Evolutionary conservation across 2,888 invertebrate genomes (phyloP).

Genomic region (Drosophila vallismaia): DNA sequence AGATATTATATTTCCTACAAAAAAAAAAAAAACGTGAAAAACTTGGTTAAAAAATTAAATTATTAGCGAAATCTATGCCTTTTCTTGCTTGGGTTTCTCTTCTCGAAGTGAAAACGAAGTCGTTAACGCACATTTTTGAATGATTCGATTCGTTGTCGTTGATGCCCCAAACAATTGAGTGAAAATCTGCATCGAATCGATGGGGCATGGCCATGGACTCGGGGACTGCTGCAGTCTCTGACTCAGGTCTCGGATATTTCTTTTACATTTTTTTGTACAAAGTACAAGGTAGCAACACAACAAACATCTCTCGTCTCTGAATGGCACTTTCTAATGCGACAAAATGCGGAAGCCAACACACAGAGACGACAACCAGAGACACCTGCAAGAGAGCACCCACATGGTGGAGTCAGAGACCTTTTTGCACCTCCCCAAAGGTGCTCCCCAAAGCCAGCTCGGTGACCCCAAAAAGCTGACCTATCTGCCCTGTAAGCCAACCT

Average conservation of each 20-base stretch:
- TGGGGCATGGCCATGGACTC: neutral
- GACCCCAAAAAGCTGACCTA: slow-evolving; percentile 18
- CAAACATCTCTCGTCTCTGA: neutral
- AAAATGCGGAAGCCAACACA: slow-evolving; percentile 37
- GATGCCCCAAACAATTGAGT: slow-evolving; percentile 57
- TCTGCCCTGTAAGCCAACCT: too few relatives aligned
- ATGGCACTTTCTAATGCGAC: slow-evolving; percentile 65
- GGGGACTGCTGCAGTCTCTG: slow-evolving; percentile 9
- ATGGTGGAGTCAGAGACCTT: slow-evolving; percentile 30
- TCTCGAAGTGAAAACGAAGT: slow-evolving; percentile 62
- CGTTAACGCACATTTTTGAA: slow-evolving; percentile 41
- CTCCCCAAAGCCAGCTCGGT: slow-evolving; percentile 14
- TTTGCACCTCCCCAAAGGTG: neutral
- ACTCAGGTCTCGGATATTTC: slow-evolving; percentile 7
- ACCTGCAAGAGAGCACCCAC: slow-evolving; percentile 40
- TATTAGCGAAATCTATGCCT: neutral
- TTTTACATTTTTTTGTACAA: slow-evolving; percentile 1
- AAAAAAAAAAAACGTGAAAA: neutral
- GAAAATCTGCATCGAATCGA: slow-evolving; percentile 68
- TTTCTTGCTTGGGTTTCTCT: slow-evolving; percentile 14
- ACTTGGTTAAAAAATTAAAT: neutral
- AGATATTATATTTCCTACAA: slow-evolving; percentile 11
- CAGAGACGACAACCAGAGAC: slow-evolving; percentile 16
- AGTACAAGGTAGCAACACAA: neutral
- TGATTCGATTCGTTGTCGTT: slow-evolving; percentile 29